Evolutionary conservation across 2,113 vertebrate genomes (phyloP), one percentile per base, ranked within the genome.

Genomic region (Leuciscus idus): DNA sequence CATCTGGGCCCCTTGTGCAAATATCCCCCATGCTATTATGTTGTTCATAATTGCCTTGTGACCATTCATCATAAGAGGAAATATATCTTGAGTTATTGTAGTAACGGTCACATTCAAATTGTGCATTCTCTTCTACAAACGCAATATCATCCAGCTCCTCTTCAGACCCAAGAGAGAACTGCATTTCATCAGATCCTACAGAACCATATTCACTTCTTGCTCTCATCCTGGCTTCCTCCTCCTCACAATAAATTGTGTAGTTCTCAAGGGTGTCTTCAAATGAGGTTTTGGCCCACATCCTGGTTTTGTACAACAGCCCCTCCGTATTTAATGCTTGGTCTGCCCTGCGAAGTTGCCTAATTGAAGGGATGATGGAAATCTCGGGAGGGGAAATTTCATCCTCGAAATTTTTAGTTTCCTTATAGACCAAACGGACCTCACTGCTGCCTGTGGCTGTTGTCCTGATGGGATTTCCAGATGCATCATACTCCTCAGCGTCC

Each of bases 301-400:
- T 94, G n/a, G 95, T 97, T 89, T 96, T 97, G 89, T 97, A 96
- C 87, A 98, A 90, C 15, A 97, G 94, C 68, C 94, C 93, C 72
- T 97, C 96, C 90, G 94, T 94, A 82, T 89, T 30, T 0, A 62
- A 36, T 2, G 30, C 55, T 23, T 61, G 61, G 2, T 88, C 76
- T 26, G 36, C 88, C 39, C 86, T 89, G 9, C 75, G 87, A 33
- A 89, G 88, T 68, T 90, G 85, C 74, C 87, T 91, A 70, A 93
- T 83, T 10, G 94, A 93, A 15, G 95, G 94, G 66, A 95, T 94
- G 33, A 94, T 93, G 85, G 93, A 92, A 52, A 94, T 95, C 89
- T 94, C 94, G 50, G 93, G 93, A 78, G 92, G 90, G 5, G 93
- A 94, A 0, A 68, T 88, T 90, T 95, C 93, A 64, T 95, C 92